Evolutionary conservation across 2,888 invertebrate genomes (phyloP), one percentile per base, ranked within the genome.

Genomic region (Ophion costatus): DNA sequence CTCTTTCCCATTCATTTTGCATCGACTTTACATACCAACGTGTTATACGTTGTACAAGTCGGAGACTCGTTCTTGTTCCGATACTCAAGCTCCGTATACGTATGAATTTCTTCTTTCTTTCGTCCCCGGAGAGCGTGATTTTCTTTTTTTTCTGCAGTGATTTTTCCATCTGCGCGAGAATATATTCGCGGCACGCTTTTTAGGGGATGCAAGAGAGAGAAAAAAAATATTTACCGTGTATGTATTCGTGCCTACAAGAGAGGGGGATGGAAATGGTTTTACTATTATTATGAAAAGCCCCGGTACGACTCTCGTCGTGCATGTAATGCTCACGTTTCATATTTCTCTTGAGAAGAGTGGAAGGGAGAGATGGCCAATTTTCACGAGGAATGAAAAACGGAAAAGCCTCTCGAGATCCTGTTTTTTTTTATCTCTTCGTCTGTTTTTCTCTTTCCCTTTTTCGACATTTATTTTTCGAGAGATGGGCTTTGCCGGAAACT

Each of bases 281-380:
- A 84, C 80, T 71, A 69, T 81, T 77, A 73, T 84, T 81, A 57
- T 81, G 63, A 74, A 81, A 84, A 84, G 63, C 57, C 67, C 56
- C 71, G 61, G 66, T 77, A 59, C 59, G 66, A 76, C 66, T 80
- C 80, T 63, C 24, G 78, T 78, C 14, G 66, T 22, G 73, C 74
- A 73, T 77, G 63, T 78, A 84, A 81, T 78, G 69, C 45, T 73
- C 66, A 77, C 77, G 69, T 78, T 80, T 73, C 76, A 64, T 77
- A 73, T 84, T 63, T 80, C 57, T 81, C 74, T 64, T 22, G 77
- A 29, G 74, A 57, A 2, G 33, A 63, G 57, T 1, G 17, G 29
- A n/a, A 11, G 45, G 61, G 78, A n/a, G 29, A 7, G 57, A 14
- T 64, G 69, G 70, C 78, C 81, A 84, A 84, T 84, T 84, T 81